A percentile compares a stretch with the other conserved stretches of the same genome.
These are phyloP conservation scores for Holacanthus passer DNA, from an alignment of 2,113 vertebrate genomes.

Conservation along the genomic window DNA sequence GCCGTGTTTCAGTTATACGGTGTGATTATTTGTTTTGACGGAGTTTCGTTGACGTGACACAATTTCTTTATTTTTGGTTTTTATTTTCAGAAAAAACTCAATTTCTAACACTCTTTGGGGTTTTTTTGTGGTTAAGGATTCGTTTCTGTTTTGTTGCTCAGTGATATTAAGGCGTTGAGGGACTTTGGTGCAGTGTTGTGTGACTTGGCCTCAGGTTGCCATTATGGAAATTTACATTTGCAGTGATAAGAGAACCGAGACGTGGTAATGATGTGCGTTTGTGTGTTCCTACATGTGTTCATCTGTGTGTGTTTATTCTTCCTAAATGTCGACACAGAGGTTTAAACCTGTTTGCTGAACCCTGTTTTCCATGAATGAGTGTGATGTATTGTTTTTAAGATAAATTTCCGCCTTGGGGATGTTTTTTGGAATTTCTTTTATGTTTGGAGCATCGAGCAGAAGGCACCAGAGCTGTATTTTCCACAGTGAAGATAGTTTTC, in stretches of 20 bases:
- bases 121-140: background rate
- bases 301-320: conserved; percentile 42
- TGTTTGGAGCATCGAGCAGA: conserved; percentile 35
- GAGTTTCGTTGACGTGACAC: conserved; percentile 21
- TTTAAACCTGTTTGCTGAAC: conserved; percentile 7
- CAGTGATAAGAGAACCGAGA: conserved; percentile 68
- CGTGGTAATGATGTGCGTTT: conserved; percentile 1
- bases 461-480: conserved; percentile 36
- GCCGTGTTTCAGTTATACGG: background rate
- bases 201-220: conserved; percentile 65
- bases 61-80: conserved; percentile 31
- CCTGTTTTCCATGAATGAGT: conserved; percentile 52
- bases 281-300: conserved; percentile 28
- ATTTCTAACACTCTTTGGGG: background rate
- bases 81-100: background rate
- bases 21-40: conserved; percentile 29
- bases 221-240: conserved; percentile 71
- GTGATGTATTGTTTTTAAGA: conserved; percentile 50
- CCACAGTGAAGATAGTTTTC: conserved; percentile 42
- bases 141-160: conserved; percentile 62
- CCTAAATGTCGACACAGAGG: background rate
- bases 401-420: background rate
- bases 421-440: conserved; percentile 23
- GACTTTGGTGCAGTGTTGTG: conserved; percentile 65
- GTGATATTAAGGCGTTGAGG: conserved; percentile 57